Evolutionary conservation across 2,888 invertebrate genomes (phyloP).

Genomic region (Acrobasis suavella): DNA sequence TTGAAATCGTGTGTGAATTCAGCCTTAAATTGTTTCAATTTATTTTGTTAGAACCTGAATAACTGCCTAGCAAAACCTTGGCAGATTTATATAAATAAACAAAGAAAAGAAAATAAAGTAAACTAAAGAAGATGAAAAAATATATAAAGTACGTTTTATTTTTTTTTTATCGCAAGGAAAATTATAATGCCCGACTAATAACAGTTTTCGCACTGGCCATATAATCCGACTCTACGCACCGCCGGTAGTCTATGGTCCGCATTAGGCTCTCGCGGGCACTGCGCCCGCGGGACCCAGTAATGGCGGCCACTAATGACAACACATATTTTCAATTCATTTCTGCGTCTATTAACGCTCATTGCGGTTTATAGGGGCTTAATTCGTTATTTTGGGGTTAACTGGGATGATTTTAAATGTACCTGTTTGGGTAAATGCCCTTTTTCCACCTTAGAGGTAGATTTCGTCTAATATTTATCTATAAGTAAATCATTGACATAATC

Average conservation of each 20-base stretch:
- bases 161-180: too few relatives aligned
- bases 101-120: too few relatives aligned
- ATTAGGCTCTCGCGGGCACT: conserved; percentile 45
- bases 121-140: too few relatives aligned
- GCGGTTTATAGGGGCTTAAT: conserved; percentile 46
- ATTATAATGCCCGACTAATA: not conserved
- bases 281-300: conserved; percentile 58
- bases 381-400: conserved; percentile 35
- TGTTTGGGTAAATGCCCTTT: not conserved
- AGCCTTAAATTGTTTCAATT: too few relatives aligned
- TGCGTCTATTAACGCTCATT: conserved; percentile 43
- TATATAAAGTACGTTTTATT: too few relatives aligned
- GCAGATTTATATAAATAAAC: too few relatives aligned
- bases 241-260: conserved; percentile 43
- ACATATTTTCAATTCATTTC: conserved; percentile 70
- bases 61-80: too few relatives aligned
- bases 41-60: too few relatives aligned
- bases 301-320: conserved; percentile 61
- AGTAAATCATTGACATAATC: too few relatives aligned
- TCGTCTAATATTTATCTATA: too few relatives aligned
- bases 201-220: not conserved
- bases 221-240: not conserved
- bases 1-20: too few relatives aligned
- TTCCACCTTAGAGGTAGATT: too few relatives aligned
- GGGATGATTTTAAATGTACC: not conserved